phyloP scores from a whole-genome alignment of 30 jellyfish, hydroid and myxozoan genomes.

The Chrysaora quinquecirrha region DNA sequence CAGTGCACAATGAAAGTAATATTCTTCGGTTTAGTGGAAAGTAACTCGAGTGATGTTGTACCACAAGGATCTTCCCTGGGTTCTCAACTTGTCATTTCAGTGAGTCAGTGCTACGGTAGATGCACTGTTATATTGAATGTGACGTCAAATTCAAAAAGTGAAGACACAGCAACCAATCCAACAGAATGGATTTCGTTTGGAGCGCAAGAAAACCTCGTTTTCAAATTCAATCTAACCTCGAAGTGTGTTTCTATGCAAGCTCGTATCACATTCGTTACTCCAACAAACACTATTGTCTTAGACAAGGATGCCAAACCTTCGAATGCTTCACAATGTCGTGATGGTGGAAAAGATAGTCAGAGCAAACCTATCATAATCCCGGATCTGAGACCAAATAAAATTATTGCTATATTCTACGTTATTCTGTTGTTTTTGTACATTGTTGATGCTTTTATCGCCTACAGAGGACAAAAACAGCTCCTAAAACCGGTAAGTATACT shows the following conservation, averaged over 20 bases:
- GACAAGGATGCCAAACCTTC: background rate
- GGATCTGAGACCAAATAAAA: conserved; percentile 21
- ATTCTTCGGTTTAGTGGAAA: background rate
- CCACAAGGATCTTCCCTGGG: background rate
- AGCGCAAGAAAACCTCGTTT: background rate
- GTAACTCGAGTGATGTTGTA: background rate
- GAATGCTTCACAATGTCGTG: background rate
- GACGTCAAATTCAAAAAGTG: background rate
- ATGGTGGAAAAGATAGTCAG: background rate
- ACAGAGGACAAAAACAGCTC: conserved; percentile 38
- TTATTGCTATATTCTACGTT: conserved; percentile 41
- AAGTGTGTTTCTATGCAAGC: background rate
- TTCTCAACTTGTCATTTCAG: background rate
- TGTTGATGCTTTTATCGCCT: conserved; percentile 18
- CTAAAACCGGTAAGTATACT: conserved; percentile 49
- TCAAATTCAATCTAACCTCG: background rate
- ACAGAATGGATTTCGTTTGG: background rate
- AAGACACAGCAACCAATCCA: background rate
- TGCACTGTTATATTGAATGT: background rate
- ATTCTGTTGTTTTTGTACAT: conserved; percentile 29
- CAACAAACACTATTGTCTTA: background rate
- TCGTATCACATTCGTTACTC: background rate
- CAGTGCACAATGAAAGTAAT: conserved; percentile 16
- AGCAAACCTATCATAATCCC: background rate
- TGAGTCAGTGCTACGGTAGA: conserved; percentile 29